Conservation (phyloP, 2,113 vertebrate genomes). For the Tylochromis polylepis region DNA sequence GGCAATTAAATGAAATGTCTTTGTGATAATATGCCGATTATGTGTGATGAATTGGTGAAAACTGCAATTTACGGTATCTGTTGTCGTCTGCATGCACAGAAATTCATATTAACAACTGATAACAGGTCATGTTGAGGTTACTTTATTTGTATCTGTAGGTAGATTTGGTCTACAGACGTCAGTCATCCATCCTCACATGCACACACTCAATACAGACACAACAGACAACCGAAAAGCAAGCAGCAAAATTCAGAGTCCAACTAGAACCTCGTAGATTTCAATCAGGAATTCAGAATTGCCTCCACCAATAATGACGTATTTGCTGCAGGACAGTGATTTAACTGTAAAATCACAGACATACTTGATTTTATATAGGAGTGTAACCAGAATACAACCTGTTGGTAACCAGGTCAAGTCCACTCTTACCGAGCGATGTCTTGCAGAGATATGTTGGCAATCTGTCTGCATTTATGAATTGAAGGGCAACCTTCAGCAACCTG, state of each 20-base stretch:
- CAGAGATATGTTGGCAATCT: not conserved
- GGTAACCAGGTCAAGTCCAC: not conserved
- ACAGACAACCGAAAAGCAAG: not conserved
- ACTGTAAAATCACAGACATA: not conserved
- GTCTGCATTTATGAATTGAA: not conserved
- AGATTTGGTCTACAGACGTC: not conserved
- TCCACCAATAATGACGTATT: fast-evolving
- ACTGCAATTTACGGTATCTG: not conserved
- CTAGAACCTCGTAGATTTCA: not conserved
- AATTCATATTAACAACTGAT: not conserved
- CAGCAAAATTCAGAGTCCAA: not conserved
- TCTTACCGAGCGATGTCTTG: not conserved
- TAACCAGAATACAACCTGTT: not conserved
- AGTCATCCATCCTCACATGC: not conserved
- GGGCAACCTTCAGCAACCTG: not conserved
- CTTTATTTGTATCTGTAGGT: not conserved
- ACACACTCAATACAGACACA: not conserved
- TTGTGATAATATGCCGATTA: not conserved
- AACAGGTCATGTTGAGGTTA: not conserved
- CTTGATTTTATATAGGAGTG: not conserved
- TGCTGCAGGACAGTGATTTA: not conserved
- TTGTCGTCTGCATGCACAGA: not conserved
- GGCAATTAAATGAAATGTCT: not conserved
- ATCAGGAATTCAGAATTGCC: not conserved
- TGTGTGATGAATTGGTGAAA: not conserved